phyloP scores from a whole-genome alignment of 2,888 invertebrate species.

The Pollenia amentaria region DNA sequence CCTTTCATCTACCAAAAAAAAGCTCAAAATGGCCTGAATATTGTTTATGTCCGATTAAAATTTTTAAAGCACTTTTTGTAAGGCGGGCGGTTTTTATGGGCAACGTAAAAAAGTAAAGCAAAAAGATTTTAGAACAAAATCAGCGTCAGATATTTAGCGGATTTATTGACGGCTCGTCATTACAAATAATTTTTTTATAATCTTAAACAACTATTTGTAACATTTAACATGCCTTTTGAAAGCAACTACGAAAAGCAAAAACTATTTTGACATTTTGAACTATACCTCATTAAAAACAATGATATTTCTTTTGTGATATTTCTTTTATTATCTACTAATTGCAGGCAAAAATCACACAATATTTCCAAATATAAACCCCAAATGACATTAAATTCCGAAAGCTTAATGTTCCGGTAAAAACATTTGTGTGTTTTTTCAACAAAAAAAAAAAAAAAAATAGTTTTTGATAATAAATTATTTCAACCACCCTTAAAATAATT shows the following conservation, averaged over 20 bases:
- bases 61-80: too few species aligned
- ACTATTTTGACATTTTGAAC: conserved; percentile 7
- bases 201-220: too few species aligned
- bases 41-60: too few species aligned
- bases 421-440: neutral
- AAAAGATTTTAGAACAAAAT: too few species aligned
- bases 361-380: neutral
- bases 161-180: too few species aligned
- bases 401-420: neutral
- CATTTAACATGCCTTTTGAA: too few species aligned
- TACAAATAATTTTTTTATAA: too few species aligned
- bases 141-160: too few species aligned
- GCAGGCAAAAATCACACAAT: neutral
- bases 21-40: too few species aligned
- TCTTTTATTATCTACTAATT: neutral
- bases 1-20: too few species aligned
- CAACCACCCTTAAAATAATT: conserved; percentile 5
- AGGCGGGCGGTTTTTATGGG: too few species aligned
- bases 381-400: conserved; percentile 26
- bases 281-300: conserved; percentile 8
- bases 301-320: conserved; percentile 38
- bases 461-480: conserved; percentile 33
- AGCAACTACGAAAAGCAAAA: neutral
- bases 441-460: neutral
- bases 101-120: too few species aligned